Percentiles rank a stretch among this genome's conserved stretches.
Evolutionary conservation across 2,888 invertebrate genomes (phyloP).

Genomic region (Torymus tubicola): DNA sequence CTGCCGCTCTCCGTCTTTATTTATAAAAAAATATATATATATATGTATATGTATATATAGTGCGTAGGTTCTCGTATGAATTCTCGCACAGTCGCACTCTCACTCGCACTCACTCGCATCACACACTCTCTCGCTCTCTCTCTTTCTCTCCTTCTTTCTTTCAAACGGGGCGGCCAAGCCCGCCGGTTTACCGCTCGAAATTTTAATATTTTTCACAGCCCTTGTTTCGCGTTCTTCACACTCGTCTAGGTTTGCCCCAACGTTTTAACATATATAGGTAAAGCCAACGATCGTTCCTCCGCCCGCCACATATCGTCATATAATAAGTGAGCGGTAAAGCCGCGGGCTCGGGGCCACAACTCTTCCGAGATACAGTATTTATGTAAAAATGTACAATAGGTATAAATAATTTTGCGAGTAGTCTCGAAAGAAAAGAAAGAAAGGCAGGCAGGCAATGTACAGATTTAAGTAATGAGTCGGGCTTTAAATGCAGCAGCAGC

Average conservation of each 20-base stretch:
- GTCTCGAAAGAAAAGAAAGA: slow-evolving; percentile 47
- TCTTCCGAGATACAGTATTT: slow-evolving; percentile 3
- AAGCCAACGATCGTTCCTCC: slow-evolving; percentile 32
- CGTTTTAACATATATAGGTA: slow-evolving; percentile 5
- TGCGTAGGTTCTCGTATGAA: slow-evolving; percentile 67
- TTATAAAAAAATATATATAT: slow-evolving; percentile 73
- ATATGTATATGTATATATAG: slow-evolving; percentile 60
- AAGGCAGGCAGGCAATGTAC: slow-evolving; percentile 65
- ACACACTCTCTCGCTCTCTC: slow-evolving; percentile 7
- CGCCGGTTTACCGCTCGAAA: slow-evolving; percentile 25
- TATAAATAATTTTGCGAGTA: slow-evolving; percentile 73
- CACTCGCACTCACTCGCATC: background rate
- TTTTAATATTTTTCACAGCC: slow-evolving; percentile 72
- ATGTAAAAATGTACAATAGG: slow-evolving; percentile 69
- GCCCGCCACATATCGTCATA: no score
- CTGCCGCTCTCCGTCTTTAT: slow-evolving; percentile 64
- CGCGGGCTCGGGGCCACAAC: background rate
- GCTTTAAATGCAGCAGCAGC: background rate
- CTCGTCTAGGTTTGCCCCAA: slow-evolving; percentile 7
- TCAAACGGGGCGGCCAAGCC: slow-evolving; percentile 55
- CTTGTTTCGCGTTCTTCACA: slow-evolving; percentile 68
- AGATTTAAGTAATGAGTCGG: slow-evolving; percentile 62
- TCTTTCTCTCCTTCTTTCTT: background rate
- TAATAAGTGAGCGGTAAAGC: no score
- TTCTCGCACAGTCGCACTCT: background rate